Conservation (phyloP, 1,140 invertebrate genomes). For the Drosophila saltans region DNA sequence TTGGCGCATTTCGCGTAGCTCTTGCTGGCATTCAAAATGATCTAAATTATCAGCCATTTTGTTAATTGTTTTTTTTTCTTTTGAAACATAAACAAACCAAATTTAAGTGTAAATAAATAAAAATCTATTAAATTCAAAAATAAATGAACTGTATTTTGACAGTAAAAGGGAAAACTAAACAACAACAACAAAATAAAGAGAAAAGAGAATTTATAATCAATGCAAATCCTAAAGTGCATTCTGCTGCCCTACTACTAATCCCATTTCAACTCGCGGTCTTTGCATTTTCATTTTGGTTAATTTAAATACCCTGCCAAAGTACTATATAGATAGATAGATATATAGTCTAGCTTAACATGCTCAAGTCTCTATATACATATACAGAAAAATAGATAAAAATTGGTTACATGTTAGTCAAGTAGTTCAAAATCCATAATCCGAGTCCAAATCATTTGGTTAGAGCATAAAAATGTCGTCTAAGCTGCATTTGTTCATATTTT, state of each 20-base stretch:
- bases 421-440: too few species aligned
- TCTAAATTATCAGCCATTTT: not conserved
- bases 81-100: too few species aligned
- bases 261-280: not conserved
- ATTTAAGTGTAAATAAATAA: not conserved
- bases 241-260: slow-evolving; percentile 20
- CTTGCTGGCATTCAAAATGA: slow-evolving; percentile 2
- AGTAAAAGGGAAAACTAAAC: not conserved
- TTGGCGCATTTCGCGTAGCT: slow-evolving; percentile 95
- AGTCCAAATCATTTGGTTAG: not conserved
- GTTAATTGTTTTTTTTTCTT: too few species aligned
- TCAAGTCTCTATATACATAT: too few species aligned
- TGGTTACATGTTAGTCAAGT: not conserved
- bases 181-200: not conserved
- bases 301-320: too few species aligned
- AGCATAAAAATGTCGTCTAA: not conserved
- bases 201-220: slow-evolving; percentile 61
- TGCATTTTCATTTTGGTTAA: too few species aligned
- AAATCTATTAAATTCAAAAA: not conserved
- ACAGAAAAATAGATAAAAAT: slow-evolving; percentile 17
- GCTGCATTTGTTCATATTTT: not conserved
- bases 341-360: too few species aligned
- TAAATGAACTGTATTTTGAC: not conserved
- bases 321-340: too few species aligned
- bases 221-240: slow-evolving; percentile 50